Evolutionary conservation across 1,140 invertebrate genomes (phyloP), one percentile per base, ranked within the genome.

Genomic region (Atta cephalotes): DNA sequence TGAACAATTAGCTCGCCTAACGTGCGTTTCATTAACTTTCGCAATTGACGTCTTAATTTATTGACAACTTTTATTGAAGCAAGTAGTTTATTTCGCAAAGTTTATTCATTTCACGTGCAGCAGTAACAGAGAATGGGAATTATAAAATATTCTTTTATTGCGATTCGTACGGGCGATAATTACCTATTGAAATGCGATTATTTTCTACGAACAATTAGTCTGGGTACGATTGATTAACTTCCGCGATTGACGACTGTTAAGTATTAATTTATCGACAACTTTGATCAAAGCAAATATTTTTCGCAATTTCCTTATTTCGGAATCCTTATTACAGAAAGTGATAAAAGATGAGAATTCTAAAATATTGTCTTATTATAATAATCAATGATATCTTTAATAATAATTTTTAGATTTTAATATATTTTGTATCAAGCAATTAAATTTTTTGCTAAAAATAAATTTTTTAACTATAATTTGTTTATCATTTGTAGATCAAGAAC

Each of bases 391-490:
- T 49, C 6, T 49, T 70, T 6, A 51, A 21, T 39, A 66, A 66
- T 28, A 5, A 49, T 49, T 70, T 3, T 68, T n/a, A 39, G 2
- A 2, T 45, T 70, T 70, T 25, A 16, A 28, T 70, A 6, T 28
- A 51, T 25, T 51, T 14, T 51, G 6, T 51, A 28, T 51, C 14
- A 45, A 49, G 2, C 39, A 16, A 31, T 70, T 7, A 51, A 70
- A 49, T 49, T 70, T 45, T 49, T 49, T 12, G 6, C 14, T 51
- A 70, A 51, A 25, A 25, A 25, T 25, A 25, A 25, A 25, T 25
- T 25, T 25, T 70, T 45, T 51, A 70, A 70, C 51, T 70, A 25
- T 70, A 51, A 70, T 70, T 70, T 70, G 12, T 45, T 70, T 0
- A 49, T 16, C 6, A 49, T 6, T 49, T 68, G n/a, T 10, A 12